These are phyloP conservation scores for Ascaphus truei DNA, from an alignment of 2,113 vertebrate genomes.

Conservation along the genomic window DNA sequence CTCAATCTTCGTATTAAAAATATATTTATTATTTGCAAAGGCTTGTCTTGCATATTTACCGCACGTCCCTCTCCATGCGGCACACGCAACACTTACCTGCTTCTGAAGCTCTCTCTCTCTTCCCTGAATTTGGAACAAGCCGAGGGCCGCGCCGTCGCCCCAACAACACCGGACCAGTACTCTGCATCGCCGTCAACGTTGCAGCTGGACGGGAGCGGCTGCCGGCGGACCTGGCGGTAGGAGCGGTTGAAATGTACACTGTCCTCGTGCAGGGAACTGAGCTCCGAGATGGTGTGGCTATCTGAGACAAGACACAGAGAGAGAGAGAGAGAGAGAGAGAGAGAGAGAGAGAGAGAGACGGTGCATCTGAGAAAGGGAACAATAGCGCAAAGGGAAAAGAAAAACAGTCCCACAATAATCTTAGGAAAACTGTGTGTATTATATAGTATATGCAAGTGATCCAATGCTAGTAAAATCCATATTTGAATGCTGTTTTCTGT, in stretches of 20 bases:
- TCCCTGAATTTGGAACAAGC: conserved; percentile 64
- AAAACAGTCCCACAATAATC: too few relatives aligned
- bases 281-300: conserved; percentile 87
- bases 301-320: conserved; percentile 70
- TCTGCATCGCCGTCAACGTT: conserved; percentile 67
- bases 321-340: conserved; percentile 31
- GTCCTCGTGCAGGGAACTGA: conserved; percentile 91
- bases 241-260: conserved; percentile 77
- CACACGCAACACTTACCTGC: conserved; percentile 57
- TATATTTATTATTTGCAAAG: too few relatives aligned
- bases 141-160: conserved; percentile 55
- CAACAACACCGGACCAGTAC: conserved; percentile 63
- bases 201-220: conserved; percentile 73
- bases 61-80: too few relatives aligned
- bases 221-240: conserved; percentile 80
- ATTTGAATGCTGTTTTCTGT: too few relatives aligned
- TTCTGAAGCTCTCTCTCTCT: conserved; percentile 60
- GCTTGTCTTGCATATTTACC: too few relatives aligned
- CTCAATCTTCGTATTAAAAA: too few relatives aligned
- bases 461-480: too few relatives aligned
- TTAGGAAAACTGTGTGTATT: too few relatives aligned
- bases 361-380: background rate
- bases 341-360: background rate
- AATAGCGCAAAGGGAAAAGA: too few relatives aligned
- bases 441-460: too few relatives aligned